Evolutionary conservation across 1,140 invertebrate species (phyloP).

Genomic region (Diachasmimorpha longicaudata): DNA sequence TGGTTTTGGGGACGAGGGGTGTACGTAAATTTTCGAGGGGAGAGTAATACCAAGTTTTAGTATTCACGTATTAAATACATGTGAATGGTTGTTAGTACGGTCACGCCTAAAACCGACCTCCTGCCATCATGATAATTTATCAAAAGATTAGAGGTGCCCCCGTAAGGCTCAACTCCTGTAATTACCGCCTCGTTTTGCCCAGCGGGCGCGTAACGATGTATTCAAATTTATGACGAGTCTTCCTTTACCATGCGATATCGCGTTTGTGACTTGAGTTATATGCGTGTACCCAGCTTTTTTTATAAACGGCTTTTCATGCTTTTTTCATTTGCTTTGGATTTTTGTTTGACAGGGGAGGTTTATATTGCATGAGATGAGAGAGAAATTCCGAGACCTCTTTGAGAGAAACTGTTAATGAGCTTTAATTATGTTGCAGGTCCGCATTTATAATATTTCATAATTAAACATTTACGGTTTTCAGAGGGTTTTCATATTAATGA

Average conservation of each 20-base stretch:
- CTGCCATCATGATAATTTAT: slow-evolving; percentile 26
- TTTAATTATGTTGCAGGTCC: neutral
- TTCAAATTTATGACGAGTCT: slow-evolving; percentile 31
- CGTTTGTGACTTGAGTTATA: slow-evolving; percentile 15
- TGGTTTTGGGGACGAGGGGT: neutral
- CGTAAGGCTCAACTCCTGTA: slow-evolving; percentile 24
- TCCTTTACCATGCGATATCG: slow-evolving; percentile 29
- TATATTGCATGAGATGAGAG: neutral
- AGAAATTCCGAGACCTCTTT: neutral
- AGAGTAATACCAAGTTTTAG: neutral
- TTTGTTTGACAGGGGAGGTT: neutral
- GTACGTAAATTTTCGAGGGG: neutral
- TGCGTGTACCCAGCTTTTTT: neutral
- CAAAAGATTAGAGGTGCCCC: slow-evolving; percentile 27
- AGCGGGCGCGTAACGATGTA: slow-evolving; percentile 28
- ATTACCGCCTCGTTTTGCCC: slow-evolving; percentile 26
- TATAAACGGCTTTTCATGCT: neutral
- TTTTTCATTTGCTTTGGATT: neutral
- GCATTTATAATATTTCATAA: neutral
- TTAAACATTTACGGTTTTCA: neutral
- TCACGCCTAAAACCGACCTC: slow-evolving; percentile 24
- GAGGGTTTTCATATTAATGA: too few relatives aligned
- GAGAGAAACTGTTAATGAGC: neutral
- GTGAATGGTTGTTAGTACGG: slow-evolving; percentile 20
- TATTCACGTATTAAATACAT: slow-evolving; percentile 7